Evolutionary conservation across 2,113 vertebrate species (phyloP), one percentile per base, ranked within the genome.

Genomic region (Sprattus sprattus): DNA sequence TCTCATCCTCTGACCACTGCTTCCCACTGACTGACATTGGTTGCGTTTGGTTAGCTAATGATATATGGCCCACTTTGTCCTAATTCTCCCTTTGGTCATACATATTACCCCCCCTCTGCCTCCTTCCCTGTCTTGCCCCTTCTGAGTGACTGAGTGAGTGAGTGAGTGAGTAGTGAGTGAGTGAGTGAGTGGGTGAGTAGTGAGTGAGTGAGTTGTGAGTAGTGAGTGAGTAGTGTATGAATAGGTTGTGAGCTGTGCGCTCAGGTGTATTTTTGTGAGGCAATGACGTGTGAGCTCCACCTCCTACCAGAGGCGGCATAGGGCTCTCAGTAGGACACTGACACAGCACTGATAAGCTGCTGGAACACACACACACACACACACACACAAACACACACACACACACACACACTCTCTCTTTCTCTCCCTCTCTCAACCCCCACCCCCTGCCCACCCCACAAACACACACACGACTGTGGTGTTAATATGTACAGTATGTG

Each of bases 191-290:
- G 54, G 18, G 16, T 57, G 54, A 16, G 18, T 16, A 52, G 50
- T 18, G 50, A 60, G 20, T 22, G 5, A 39, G 39, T 39, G 39
- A 39, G 39, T 39, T 1, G 39, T 39, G 39, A 39, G 39, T 39
- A 54, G 52, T 18, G 52, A 60, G 18, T 22, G 5, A 4, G 71
- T 78, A 78, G 28, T 11, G 71, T 78, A 78, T 78, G 71, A 78
- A 78, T 78, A 78, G 71, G 10, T 32, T 16, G 67, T 32, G 32
- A 78, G 71, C 28, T 13, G 13, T 5, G 71, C 25, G 9, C 32
- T 16, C 28, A 78, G 71, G 85, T 25, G 18, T 84, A 60, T 67
- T 85, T 86, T 82, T 82, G 64, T 81, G 45, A n/a, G 52, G 81
- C 39, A 16, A 78, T 71, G 54, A 86, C 44, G 45, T 46, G 60